These are phyloP conservation scores for Potamarius usumacintae DNA, from an alignment of 2,113 vertebrate species.

Conservation along the genomic window DNA sequence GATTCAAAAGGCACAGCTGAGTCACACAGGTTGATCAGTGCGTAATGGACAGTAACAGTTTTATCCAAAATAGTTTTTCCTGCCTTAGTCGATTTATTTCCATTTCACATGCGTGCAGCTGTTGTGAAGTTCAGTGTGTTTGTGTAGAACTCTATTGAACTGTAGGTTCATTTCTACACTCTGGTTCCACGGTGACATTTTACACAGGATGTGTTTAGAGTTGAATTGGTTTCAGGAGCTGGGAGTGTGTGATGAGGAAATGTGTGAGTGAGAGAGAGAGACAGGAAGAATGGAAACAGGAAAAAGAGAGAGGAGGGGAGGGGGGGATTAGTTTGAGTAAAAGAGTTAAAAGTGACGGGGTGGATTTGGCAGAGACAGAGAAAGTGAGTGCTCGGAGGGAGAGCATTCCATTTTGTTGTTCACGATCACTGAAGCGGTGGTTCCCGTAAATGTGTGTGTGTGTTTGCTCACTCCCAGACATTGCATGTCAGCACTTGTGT, in stretches of 20 bases:
- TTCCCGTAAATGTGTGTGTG: constrained; percentile 19
- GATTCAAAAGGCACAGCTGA: no score
- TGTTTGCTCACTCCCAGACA: constrained; percentile 23
- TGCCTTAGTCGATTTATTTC: no score
- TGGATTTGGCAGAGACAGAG: constrained; percentile 16
- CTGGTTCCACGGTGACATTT: no score
- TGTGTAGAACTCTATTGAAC: no score
- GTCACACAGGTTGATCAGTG: no score
- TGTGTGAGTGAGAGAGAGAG: neutral
- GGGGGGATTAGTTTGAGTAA: neutral
- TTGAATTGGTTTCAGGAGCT: neutral
- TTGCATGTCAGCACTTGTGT: neutral
- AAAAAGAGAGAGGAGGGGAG: neutral
- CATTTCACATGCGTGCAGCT: no score
- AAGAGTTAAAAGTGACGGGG: constrained; percentile 13
- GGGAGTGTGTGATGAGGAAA: constrained; percentile 7
- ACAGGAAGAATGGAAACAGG: constrained; percentile 20
- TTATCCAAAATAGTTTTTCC: no score
- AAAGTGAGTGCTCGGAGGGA: neutral
- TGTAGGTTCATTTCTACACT: no score
- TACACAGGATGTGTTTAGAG: neutral
- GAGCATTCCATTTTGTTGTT: constrained; percentile 35
- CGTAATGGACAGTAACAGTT: no score
- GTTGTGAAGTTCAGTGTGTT: no score
- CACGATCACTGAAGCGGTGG: constrained; percentile 26